Base-by-base conservation (phyloP, 2,888 invertebrate species). In the Cynaeus angustus region DNA sequence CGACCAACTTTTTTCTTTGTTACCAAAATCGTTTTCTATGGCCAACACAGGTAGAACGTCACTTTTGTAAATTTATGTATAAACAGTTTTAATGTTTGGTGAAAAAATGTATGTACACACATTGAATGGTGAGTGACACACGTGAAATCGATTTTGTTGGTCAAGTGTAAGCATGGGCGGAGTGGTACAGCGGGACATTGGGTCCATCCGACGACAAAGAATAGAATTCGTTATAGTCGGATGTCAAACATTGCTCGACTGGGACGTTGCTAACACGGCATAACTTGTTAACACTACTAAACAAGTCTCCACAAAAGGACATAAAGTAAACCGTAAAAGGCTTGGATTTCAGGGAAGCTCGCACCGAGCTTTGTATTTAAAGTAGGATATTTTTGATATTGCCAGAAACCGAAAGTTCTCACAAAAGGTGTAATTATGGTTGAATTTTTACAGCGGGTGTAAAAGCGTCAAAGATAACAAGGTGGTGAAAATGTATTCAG, bases 61-160 rank as follows among this genome's bases (percentile, higher is more conserved):
- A 33, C 33, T 7, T 33, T 33, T 33, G 9, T n/a, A 33, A 33
- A 33, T 33, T 33, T 33, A 33, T 33, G 33, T 33, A 33, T n/a
- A 33, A 33, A 33, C 33, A 33, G 9, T 66, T 66, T 66, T 66
- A 53, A 43, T 67, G 59, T 66, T 70, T 70, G 26, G 13, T 28
- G 12, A 37, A 28, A 28, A 52, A 37, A 16, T 66, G 26, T 46
- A 41, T 66, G 28, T 55, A 52, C 26, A 53, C 55, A 58, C 21
- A 37, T 46, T 62, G 53, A 53, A 41, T 55, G 9, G 64, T 65
- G 71, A 72, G 61, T 70, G 72, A 72, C 72, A 41, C 46, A 70
- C 72, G 72, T 72, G 72, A 72, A 72, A 72, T 72, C 66, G 48
- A 72, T 72, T 72, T 72, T 66, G 37, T 64, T 28, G 50, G 50